Evolutionary conservation across 2,113 vertebrate species (phyloP), one percentile per base, ranked within the genome.

Genomic region (Genyomyrus donnyi): DNA sequence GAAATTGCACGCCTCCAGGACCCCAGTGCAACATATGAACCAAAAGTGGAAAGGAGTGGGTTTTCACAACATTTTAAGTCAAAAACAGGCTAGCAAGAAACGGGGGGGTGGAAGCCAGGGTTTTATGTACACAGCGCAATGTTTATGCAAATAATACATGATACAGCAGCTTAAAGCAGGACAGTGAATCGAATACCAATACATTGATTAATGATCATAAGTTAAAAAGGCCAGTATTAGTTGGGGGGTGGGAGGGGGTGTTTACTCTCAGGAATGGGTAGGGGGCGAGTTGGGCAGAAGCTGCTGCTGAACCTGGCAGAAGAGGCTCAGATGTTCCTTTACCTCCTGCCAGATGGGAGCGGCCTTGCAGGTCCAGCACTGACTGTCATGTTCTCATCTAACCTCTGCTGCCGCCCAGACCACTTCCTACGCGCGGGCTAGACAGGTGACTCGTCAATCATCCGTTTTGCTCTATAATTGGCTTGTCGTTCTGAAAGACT

Each of bases 341-440:
- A 31, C 2, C 62, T 70, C 11, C 62, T 1, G 9, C 62, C 62
- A 31, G 62, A 70, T 70, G n/a, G n/a, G 62, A 70, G 62, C 62
- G 10, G 62, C 62, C 62, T 31, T 66, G n/a, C n/a, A 1, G 27
- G n/a, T 15, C 62, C 62, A 70, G 11, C 27, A 0, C n/a, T 4
- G 74, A 90, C 85, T 39, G 58, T 5, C 8, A 53, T 87, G 91
- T 89, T 89, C 90, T 90, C 85, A 31, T 85, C 58, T 85, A 70
- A 84, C 90, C 77, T 56, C 77, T 58, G 48, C 10, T 31, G 62
- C 53, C 53, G 89, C 77, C 70, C 88, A 19, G n/a, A 35, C 50
- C 84, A 45, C 89, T 88, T 84, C 46, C 35, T 83, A 66, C 89
- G 49, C 56, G 11, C 13, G 10, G 42, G 0, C n/a, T 35, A 70